These are phyloP conservation scores for Catharus fuscescens DNA, from an alignment of 2,113 vertebrate genomes.

Conservation along the genomic window DNA sequence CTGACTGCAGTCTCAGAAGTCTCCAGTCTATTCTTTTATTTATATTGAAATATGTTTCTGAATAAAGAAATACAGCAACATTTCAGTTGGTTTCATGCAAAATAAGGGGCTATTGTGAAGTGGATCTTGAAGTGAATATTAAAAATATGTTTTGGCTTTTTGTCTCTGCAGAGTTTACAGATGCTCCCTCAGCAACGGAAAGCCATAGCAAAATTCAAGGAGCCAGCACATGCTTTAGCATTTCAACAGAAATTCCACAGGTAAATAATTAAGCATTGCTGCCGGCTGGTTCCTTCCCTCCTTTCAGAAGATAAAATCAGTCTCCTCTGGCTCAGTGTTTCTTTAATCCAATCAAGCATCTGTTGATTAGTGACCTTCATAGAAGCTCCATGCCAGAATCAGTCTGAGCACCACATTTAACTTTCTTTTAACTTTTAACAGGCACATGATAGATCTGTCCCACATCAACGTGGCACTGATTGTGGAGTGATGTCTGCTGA, in stretches of 20 bases:
- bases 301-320: slow-evolving; percentile 7
- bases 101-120: not conserved
- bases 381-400: not conserved
- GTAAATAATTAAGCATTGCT: slow-evolving; percentile 70
- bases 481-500: slow-evolving; percentile 82
- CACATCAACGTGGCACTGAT: slow-evolving; percentile 97
- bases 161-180: slow-evolving; percentile 85
- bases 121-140: not conserved
- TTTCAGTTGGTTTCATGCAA: not conserved
- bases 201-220: slow-evolving; percentile 92
- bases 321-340: not conserved
- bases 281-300: not conserved
- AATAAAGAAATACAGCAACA: not conserved
- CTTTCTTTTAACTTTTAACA: slow-evolving; percentile 66
- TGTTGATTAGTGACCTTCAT: not conserved
- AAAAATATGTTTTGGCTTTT: not conserved
- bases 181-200: slow-evolving; percentile 97
- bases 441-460: slow-evolving; percentile 99
- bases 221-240: slow-evolving; percentile 87
- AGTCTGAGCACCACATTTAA: not conserved
- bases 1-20: not conserved
- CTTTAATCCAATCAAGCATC: not conserved
- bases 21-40: not conserved
- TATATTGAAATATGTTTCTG: not conserved
- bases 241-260: slow-evolving; percentile 98